Conservation (phyloP, 2,888 invertebrate species). For the Agonopterix subpropinquella region DNA sequence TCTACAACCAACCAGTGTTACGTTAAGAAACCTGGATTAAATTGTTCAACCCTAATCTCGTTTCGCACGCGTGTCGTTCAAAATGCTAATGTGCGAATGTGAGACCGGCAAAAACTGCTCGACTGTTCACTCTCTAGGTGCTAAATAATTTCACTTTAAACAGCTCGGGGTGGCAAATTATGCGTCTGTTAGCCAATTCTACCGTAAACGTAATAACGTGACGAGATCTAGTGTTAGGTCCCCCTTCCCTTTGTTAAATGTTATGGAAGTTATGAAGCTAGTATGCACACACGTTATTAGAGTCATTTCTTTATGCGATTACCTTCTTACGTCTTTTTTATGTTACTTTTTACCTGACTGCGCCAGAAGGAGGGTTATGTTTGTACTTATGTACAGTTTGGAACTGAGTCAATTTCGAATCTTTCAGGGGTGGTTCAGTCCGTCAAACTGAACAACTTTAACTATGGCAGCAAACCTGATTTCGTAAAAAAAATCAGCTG, state of each 20-base stretch:
- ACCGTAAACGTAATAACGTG: slow-evolving; percentile 4
- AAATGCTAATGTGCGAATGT: slow-evolving; percentile 53
- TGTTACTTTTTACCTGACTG: too few species aligned
- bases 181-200: slow-evolving; percentile 1
- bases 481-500: too few species aligned
- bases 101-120: slow-evolving; percentile 44
- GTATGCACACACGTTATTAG: not conserved
- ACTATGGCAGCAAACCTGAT: too few species aligned
- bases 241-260: slow-evolving; percentile 4
- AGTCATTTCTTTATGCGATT: too few species aligned
- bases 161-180: slow-evolving; percentile 6
- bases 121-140: slow-evolving; percentile 37
- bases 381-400: too few species aligned
- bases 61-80: slow-evolving; percentile 22
- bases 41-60: slow-evolving; percentile 5
- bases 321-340: too few species aligned
- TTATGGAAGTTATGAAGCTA: slow-evolving; percentile 4
- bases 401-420: too few species aligned
- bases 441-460: too few species aligned
- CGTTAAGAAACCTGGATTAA: too few species aligned
- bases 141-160: slow-evolving; percentile 47
- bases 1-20: too few species aligned
- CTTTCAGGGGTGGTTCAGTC: too few species aligned
- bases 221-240: slow-evolving; percentile 5
- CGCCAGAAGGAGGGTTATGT: too few species aligned